phyloP scores from a whole-genome alignment of 2,113 vertebrate species.

The Oceanites oceanicus region DNA sequence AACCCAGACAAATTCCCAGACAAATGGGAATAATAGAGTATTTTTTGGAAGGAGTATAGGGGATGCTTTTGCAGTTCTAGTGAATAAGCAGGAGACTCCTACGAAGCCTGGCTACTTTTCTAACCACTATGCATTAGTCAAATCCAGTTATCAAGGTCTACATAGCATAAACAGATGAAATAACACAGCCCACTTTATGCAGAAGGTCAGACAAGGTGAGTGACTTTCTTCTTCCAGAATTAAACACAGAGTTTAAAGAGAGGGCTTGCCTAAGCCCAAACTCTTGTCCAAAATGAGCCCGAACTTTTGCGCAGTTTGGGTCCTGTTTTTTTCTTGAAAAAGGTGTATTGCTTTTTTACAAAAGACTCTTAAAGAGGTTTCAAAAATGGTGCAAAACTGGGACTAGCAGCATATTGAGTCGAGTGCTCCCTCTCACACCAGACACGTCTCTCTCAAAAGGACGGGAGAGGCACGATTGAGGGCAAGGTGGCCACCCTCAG shows the following conservation, averaged over 20 bases:
- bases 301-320: not conserved
- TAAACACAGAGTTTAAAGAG: not conserved
- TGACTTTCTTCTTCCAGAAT: not conserved
- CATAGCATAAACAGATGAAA: not conserved
- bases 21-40: not conserved
- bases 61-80: not conserved
- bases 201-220: not conserved
- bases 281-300: not conserved
- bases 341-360: not conserved
- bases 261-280: not conserved
- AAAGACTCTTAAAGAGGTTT: not conserved
- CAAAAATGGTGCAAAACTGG: not conserved
- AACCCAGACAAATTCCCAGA: not conserved
- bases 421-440: not conserved
- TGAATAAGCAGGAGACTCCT: not conserved
- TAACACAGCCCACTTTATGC: not conserved
- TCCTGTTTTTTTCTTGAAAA: not conserved
- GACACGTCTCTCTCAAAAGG: not conserved
- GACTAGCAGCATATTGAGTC: not conserved
- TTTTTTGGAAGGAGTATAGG: not conserved
- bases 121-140: not conserved
- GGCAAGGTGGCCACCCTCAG: not conserved
- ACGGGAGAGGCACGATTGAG: not conserved
- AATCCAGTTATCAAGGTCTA: not conserved
- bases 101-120: not conserved